Percentiles rank a stretch among this genome's conserved stretches.
These are phyloP conservation scores for Anser brachyrhynchus DNA, from an alignment of 2,113 vertebrate genomes.

Conservation along the genomic window DNA sequence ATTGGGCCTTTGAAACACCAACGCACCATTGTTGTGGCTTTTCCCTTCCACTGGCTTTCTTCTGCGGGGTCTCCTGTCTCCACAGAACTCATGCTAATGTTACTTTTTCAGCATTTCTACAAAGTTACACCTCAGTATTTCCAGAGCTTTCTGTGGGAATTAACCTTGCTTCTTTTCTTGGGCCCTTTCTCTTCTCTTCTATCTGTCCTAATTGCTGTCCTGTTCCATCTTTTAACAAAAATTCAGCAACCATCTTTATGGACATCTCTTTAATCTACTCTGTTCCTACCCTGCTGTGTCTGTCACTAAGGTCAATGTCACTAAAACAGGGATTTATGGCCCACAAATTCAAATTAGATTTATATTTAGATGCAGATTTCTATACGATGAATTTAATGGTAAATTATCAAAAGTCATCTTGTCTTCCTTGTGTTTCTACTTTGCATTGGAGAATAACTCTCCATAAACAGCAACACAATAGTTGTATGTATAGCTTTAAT, in stretches of 20 bases:
- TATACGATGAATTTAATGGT: fast-evolving
- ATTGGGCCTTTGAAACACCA: background rate
- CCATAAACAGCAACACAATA: background rate
- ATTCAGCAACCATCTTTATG: background rate
- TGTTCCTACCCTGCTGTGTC: background rate
- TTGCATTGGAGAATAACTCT: background rate
- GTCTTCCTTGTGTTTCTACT: background rate
- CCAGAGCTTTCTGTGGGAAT: background rate
- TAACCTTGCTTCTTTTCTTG: background rate
- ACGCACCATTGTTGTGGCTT: fast-evolving
- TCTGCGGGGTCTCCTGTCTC: background rate
- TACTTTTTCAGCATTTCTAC: background rate
- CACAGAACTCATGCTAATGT: background rate
- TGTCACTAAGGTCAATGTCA: background rate
- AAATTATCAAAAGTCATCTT: background rate
- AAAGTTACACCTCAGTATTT: background rate
- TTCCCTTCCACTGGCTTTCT: background rate
- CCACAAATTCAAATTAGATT: background rate
- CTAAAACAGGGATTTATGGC: background rate
- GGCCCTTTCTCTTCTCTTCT: background rate
- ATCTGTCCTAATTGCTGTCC: fast-evolving
- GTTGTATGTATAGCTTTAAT: background rate
- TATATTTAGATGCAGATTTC: background rate
- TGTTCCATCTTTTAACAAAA: background rate
- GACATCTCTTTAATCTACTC: background rate